phyloP scores from a whole-genome alignment of 2,113 vertebrate species.

The Siniperca knerii region DNA sequence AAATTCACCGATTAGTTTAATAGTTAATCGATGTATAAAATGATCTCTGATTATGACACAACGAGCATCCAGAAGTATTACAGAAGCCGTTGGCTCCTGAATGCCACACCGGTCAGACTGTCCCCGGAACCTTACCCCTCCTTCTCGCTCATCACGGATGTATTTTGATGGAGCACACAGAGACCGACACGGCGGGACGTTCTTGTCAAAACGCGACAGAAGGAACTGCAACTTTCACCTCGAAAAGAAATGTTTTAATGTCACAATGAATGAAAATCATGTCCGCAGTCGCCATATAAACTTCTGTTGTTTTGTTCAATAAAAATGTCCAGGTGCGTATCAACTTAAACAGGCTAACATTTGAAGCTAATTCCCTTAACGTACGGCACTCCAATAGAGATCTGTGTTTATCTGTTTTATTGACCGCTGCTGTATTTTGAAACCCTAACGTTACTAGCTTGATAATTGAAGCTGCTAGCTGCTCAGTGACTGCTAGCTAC shows the following conservation, averaged over 20 bases:
- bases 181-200: neutral
- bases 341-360: neutral
- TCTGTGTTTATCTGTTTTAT: neutral
- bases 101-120: neutral
- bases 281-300: too few relatives aligned
- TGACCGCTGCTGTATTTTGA: neutral
- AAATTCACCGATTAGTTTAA: neutral
- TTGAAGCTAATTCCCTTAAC: constrained; percentile 3
- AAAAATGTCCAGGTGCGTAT: neutral
- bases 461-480: too few relatives aligned
- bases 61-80: neutral
- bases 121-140: constrained; percentile 47
- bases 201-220: neutral
- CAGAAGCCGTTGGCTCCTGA: constrained; percentile 25
- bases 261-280: neutral
- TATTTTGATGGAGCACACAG: constrained; percentile 66
- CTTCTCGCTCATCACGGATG: constrained; percentile 7
- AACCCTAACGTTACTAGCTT: fast-evolving
- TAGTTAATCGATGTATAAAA: too few relatives aligned
- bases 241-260: neutral
- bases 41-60: neutral
- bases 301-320: neutral
- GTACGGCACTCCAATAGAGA: neutral
- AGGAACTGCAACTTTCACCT: neutral
- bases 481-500: too few relatives aligned